Evolutionary conservation across 2,113 vertebrate species (phyloP), one percentile per base, ranked within the genome.

Genomic region (Dissostichus mawsoni): DNA sequence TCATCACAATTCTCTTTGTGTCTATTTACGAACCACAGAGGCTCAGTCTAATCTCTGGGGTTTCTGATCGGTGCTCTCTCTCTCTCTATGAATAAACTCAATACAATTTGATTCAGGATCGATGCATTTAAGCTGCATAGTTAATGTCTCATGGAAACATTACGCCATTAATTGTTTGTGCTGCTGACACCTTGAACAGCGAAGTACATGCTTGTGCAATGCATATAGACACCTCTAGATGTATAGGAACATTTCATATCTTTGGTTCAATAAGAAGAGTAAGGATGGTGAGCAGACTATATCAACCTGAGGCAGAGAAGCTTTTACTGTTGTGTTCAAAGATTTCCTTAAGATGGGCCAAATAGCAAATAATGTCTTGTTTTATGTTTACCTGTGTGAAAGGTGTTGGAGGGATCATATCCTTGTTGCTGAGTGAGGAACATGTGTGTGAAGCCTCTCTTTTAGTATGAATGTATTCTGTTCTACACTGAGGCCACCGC

Each of bases 71-170:
- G 58, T 48, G 81, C 44, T 70, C 41, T 68, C 33, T 67, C n/a
- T n/a, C n/a, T n/a, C 5, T 47, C 47, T 16, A 44, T 64, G 11
- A 76, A 50, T 65, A 55, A 70, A 57, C 57, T 86, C 78, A 25
- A 86, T 81, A 71, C 8, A 44, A 48, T 70, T 44, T 83, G 64
- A 66, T 73, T 65, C 29, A 10, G n/a, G 41, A 64, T 69, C 70
- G 18, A 83, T 83, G n/a, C 18, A 11, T 63, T 82, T 80, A 53
- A 75, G 58, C 76, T 76, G 74, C 63, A 55, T 73, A 67, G 75
- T 87, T 82, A 73, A 81, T 87, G 73, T 72, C 36, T 44, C 59
- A 20, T 20, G 18, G 36, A 45, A 50, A 76, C 53, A 62, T 50
- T 9, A 13, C 14, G 61, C 1, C 8, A 76, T 48, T 80, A 66